These are phyloP conservation scores for Hyaena hyaena DNA, from an alignment of 2,113 vertebrate genomes.

Conservation along the genomic window DNA sequence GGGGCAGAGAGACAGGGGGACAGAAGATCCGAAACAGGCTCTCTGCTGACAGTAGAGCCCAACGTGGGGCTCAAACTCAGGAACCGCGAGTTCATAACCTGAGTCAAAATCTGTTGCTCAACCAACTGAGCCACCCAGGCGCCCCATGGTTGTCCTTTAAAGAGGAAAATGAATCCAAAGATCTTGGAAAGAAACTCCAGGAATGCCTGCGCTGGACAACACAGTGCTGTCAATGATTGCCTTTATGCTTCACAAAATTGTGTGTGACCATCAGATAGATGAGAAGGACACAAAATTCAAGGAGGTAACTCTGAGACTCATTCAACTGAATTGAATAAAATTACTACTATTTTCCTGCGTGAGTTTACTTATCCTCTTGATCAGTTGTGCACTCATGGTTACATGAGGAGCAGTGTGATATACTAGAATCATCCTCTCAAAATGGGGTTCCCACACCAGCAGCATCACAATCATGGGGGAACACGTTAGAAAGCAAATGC, in stretches of 20 bases:
- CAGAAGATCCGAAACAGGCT: too few relatives aligned
- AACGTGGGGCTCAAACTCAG: too few relatives aligned
- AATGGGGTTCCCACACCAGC: neutral
- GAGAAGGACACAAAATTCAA: neutral
- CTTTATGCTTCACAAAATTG: neutral
- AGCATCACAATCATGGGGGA: neutral
- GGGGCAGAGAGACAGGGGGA: too few relatives aligned
- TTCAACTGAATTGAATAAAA: neutral
- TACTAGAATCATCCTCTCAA: neutral
- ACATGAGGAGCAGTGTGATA: neutral
- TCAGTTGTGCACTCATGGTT: neutral
- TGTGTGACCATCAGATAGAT: neutral
- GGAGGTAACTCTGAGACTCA: neutral
- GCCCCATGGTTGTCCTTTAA: neutral
- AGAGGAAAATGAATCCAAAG: neutral
- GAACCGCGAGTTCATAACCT: too few relatives aligned
- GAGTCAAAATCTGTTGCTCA: too few relatives aligned
- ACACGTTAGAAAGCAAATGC: neutral
- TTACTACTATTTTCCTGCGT: neutral
- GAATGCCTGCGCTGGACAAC: neutral
- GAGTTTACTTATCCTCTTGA: neutral
- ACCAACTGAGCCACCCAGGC: too few relatives aligned
- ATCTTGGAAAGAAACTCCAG: neutral
- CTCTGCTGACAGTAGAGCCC: too few relatives aligned
- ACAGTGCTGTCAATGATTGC: neutral